Conservation (phyloP, 2,888 invertebrate species). For the Aquatica leii region DNA sequence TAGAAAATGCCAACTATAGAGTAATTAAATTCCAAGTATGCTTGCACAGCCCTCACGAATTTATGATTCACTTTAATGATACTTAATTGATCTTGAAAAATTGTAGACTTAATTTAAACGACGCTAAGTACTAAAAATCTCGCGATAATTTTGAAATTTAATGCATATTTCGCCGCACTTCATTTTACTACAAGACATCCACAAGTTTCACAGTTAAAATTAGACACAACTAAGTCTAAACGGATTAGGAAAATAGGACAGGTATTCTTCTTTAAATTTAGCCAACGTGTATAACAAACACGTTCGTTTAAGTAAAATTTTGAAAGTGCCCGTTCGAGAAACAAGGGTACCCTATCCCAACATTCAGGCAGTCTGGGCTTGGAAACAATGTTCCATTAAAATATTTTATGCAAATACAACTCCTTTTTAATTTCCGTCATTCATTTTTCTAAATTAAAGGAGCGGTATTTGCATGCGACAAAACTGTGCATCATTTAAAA, state of each 20-base stretch:
- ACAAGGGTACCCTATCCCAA: slow-evolving; percentile 97
- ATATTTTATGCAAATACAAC: not conserved
- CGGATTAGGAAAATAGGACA: slow-evolving; percentile 44
- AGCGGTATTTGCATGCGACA: not conserved
- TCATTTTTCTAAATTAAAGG: not conserved
- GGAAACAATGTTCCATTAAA: slow-evolving; percentile 28
- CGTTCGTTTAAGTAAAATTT: slow-evolving; percentile 41
- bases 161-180: not conserved
- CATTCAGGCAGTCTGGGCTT: slow-evolving; percentile 83
- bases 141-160: not conserved
- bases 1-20: no score
- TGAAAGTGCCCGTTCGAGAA: slow-evolving; percentile 61
- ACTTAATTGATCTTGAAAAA: no score
- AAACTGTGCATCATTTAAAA: not conserved
- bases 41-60: no score
- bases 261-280: slow-evolving; percentile 44
- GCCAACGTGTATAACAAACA: slow-evolving; percentile 7
- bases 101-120: no score
- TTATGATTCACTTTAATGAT: no score
- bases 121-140: no score
- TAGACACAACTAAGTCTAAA: slow-evolving; percentile 1
- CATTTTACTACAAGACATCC: not conserved
- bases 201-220: not conserved
- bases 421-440: not conserved
- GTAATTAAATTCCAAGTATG: no score